A percentile compares a stretch with the other conserved stretches of the same genome.
Conservation (phyloP, 2,888 invertebrate genomes). For the Disparrhopalites patrizii region DNA sequence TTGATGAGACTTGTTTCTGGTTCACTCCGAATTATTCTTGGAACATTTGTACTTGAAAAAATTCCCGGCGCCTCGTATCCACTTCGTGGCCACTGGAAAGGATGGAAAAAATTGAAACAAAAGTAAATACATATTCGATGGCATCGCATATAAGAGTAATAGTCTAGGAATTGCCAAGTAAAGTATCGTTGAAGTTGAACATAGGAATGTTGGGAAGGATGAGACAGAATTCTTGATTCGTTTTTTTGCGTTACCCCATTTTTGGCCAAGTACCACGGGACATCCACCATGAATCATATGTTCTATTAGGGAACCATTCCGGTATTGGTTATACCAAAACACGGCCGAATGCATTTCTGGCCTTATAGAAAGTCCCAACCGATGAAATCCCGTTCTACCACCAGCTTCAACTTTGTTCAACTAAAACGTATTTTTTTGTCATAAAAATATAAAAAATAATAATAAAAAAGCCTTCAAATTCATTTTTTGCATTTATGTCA, state of each 20-base stretch:
- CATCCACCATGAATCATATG: neutral
- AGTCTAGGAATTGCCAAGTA: neutral
- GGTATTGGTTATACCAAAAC: conserved; percentile 12
- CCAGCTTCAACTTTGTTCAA: conserved; percentile 4
- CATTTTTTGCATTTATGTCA: no score
- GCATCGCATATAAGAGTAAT: neutral
- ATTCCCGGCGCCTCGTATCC: neutral
- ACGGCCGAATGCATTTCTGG: neutral
- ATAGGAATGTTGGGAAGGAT: neutral
- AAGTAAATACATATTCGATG: neutral
- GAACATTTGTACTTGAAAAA: neutral
- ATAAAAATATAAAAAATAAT: no score
- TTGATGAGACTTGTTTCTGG: no score
- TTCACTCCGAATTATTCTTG: neutral
- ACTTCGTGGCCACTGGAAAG: conserved; percentile 9
- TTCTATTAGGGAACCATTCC: neutral
- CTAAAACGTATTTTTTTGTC: no score
- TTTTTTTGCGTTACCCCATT: conserved; percentile 14
- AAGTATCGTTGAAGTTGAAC: neutral
- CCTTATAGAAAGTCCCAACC: neutral
- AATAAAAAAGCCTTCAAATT: no score
- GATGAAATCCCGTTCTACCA: neutral
- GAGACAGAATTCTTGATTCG: neutral
- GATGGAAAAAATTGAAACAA: neutral
- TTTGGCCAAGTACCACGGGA: conserved; percentile 13